These are phyloP conservation scores for Anthopleura xanthogrammica DNA, from an alignment of 92 coral and sea anemone genomes.

Conservation along the genomic window DNA sequence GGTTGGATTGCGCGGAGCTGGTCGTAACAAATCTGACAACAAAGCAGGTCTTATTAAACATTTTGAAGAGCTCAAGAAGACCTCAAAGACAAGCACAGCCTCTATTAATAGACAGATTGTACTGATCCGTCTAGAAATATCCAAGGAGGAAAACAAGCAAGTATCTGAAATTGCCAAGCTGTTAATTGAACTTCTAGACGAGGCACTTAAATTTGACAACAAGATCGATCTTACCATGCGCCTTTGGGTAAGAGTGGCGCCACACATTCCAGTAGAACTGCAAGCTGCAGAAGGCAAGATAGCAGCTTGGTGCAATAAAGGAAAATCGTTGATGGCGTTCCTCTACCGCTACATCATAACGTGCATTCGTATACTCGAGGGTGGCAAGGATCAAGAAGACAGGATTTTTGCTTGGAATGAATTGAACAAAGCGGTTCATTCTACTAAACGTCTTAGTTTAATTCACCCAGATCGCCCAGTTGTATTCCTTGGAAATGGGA, in stretches of 20 bases:
- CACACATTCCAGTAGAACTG: conserved; percentile 39
- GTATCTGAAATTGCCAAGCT: conserved; percentile 34
- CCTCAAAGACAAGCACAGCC: conserved; percentile 45
- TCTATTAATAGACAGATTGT: conserved; percentile 66
- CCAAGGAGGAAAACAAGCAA: conserved; percentile 16
- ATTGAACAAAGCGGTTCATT: conserved; percentile 22
- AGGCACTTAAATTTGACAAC: conserved; percentile 34
- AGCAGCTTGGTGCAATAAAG: conserved; percentile 47
- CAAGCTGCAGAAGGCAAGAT: conserved; percentile 51
- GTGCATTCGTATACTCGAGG: conserved; percentile 42
- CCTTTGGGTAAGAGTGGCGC: conserved; percentile 13
- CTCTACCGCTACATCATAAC: conserved; percentile 51
- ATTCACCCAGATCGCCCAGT: conserved; percentile 73
- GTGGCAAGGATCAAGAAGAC: conserved; percentile 46
- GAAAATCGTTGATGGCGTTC: conserved; percentile 47
- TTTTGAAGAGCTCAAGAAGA: conserved; percentile 34
- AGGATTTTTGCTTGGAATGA: conserved; percentile 25
- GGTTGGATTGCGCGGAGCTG: neutral
- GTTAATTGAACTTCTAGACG: conserved; percentile 32
- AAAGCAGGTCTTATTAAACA: conserved; percentile 34
- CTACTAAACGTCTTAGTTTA: conserved; percentile 40
- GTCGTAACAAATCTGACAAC: neutral
- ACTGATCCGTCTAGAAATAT: conserved; percentile 38
- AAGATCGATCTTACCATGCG: conserved; percentile 60
- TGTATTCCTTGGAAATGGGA: conserved; percentile 45